Evolutionary conservation across 2,888 invertebrate species (phyloP), one percentile per base, ranked within the genome.

Genomic region (Ennomos erosarius): DNA sequence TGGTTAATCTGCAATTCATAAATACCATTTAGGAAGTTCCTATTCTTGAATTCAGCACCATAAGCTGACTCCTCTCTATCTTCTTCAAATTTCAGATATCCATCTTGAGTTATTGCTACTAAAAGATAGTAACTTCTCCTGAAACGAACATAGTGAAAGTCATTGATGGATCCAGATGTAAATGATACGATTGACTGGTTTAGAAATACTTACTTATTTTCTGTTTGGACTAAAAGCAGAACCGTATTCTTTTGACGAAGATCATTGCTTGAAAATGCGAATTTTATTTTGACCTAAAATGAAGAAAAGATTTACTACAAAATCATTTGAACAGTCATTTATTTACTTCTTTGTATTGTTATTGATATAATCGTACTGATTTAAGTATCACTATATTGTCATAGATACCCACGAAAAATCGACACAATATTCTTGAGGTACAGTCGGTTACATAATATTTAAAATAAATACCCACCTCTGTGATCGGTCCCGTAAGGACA

Each of bases 191-290:
- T 4, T 26, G 5, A 9, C 26, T 33, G 10, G 3, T 35, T 38
- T 11, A 10, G n/a, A 34, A 13, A 11, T 34, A 73, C 92, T 88
- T 93, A 96, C 96, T 95, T 96, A 73, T 96, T 96, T 75, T 96
- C 96, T 1, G 97, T 97, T 87, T 97, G 97, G 5, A 98, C 92
- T 52, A 98, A 90, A 13, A 98, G 81, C 57, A 98, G 92, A 0
- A 96, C 96, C 3, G 96, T 96, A 74, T 96, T 96, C 73, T 96
- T 95, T 65, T 97, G 96, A 10, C 96, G 93, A 36, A 96, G 89
- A 82, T 97, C 96, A 73, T 95, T 95, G 64, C 96, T 97, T 0
- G 98, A 98, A 83, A 98, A 98, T 0, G 98, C 98, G 60, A 98
- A 82, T 85, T 97, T 96, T 33, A 97, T 94, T 84, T 97, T 97